A percentile compares a stretch with the other conserved stretches of the same genome.
Evolutionary conservation across 2,888 invertebrate genomes (phyloP).

Genomic region (Nomada flava): DNA sequence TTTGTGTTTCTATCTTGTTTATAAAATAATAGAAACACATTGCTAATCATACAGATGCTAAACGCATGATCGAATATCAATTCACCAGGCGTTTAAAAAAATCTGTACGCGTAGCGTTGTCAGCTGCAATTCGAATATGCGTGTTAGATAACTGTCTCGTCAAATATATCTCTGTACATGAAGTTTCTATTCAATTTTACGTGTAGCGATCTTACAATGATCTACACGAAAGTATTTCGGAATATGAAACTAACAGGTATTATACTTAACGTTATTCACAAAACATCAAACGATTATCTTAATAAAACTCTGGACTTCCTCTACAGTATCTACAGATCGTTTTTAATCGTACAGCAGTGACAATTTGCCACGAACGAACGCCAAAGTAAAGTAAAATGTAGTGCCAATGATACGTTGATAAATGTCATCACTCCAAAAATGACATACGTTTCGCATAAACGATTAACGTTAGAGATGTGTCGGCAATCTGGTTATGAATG

Average conservation of each 20-base stretch:
- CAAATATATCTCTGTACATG: neutral
- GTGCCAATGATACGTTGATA: neutral
- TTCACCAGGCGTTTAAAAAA: neutral
- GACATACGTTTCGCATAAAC: neutral
- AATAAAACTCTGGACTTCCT: neutral
- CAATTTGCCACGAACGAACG: slow-evolving; percentile 7
- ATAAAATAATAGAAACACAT: neutral
- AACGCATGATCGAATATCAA: neutral
- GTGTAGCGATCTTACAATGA: neutral
- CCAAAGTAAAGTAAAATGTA: neutral
- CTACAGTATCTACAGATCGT: neutral
- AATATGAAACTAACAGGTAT: slow-evolving; percentile 12
- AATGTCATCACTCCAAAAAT: slow-evolving; percentile 13
- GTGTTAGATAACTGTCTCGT: slow-evolving; percentile 15
- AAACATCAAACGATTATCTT: neutral
- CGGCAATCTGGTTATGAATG: neutral
- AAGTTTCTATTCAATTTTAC: neutral
- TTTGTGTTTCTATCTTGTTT: neutral
- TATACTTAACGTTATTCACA: neutral
- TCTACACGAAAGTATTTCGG: neutral
- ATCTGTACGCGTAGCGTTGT: neutral
- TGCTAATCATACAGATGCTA: neutral
- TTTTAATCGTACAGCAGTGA: neutral
- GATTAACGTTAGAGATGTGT: neutral
- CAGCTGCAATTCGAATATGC: slow-evolving; percentile 1